phyloP scores from a whole-genome alignment of 2,797 vertebrate genomes.

The Pantherophis alleghaniensis region DNA sequence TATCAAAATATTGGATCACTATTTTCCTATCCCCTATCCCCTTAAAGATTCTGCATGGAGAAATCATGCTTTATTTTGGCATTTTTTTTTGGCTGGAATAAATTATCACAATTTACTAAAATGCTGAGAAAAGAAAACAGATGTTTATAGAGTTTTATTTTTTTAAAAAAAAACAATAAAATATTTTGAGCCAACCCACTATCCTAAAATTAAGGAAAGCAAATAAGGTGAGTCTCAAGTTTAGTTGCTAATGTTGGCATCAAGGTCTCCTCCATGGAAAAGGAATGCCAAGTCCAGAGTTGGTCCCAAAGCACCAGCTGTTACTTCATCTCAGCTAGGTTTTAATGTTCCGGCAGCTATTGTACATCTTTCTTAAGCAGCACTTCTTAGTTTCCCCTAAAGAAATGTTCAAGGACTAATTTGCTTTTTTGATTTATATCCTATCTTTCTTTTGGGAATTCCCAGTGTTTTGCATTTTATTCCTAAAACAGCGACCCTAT shows the following conservation, averaged over 20 bases:
- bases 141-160: not conserved
- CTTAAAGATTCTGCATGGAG: conserved; percentile 9
- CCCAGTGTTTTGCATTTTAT: not conserved
- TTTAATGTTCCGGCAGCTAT: not conserved
- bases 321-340: not conserved
- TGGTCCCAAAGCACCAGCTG: not conserved
- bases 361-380: not conserved
- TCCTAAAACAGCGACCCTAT: not conserved
- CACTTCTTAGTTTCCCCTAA: not conserved
- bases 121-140: not conserved
- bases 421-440: not conserved
- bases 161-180: not conserved
- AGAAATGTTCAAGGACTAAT: not conserved
- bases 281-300: not conserved
- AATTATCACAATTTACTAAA: not conserved
- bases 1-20: not conserved
- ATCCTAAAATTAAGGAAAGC: not conserved
- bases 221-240: not conserved
- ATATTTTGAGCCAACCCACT: not conserved
- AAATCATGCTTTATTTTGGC: not conserved
- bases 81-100: not conserved
- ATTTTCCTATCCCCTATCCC: not conserved
- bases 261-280: not conserved
- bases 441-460: not conserved
- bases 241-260: not conserved